Evolutionary conservation across 2,888 invertebrate species (phyloP), one percentile per base, ranked within the genome.

Genomic region (Selenia dentaria): DNA sequence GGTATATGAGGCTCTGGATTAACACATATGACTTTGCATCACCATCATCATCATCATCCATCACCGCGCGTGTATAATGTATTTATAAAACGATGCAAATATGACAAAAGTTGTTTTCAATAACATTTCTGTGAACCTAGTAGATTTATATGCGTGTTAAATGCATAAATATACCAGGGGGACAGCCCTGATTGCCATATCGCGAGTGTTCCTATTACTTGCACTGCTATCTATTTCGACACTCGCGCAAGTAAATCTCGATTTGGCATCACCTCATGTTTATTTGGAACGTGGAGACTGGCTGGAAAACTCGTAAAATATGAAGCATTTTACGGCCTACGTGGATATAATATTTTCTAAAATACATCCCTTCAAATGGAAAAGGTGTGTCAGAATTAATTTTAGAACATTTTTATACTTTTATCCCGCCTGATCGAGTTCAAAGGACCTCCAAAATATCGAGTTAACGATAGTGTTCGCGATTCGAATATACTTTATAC

Each of bases 281-380:
- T 44, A 48, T 51, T 58, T 51, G 53, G 54, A 62, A 57, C 55
- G 55, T 54, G 63, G 61, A 60, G 67, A 64, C 68, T 60, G 69
- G 63, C 59, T 65, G 67, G 72, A 67, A 46, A 38, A 46, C n/a
- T 32, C 31, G 40, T 46, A 34, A 74, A 70, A 68, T 68, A 67
- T 69, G 59, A 57, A 56, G 62, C 49, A 69, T 70, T 70, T 61
- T 63, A 64, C 52, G 50, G 20, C 47, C 9, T 34, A 57, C 59
- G 54, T 64, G 54, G 42, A 38, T 18, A 18, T 42, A 37, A 40
- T 27, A 32, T 29, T 35, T 39, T 41, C 37, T 41, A 41, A 47
- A 47, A 40, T 32, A 16, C 32, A 20, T 24, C 14, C 32, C 22
- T 36, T 27, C 41, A 42, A 41, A 48, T 48, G 47, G 41, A 48